Evolutionary conservation across 2,888 invertebrate species (phyloP), one percentile per base, ranked within the genome.

Genomic region (Diaperis boleti): DNA sequence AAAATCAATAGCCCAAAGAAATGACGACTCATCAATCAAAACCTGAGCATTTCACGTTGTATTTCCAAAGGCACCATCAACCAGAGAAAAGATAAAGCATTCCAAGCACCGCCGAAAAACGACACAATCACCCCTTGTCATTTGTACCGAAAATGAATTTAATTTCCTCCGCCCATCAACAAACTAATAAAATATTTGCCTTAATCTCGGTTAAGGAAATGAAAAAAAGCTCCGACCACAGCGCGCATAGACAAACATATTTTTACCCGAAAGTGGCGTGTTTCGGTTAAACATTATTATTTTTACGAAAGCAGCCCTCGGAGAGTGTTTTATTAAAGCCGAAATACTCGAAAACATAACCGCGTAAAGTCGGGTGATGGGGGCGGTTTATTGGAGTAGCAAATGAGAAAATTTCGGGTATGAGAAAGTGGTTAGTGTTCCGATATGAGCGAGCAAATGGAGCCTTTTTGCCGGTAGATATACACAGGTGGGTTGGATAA

Each of bases 1-100:
- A 62, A 62, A 57, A 62, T 62, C 62, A 57, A 62, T 62, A 57
- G 49, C 7, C 20, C 22, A 50, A 56, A 57, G 62, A 62, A 50
- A 62, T 62, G 57, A 62, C 62, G 44, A 62, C 33, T 62, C 62
- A 62, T 62, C 62, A 62, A 62, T 62, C 62, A 62, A 55, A 52
- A 52, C 17, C 20, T 13, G 41, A 41, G 37, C 37, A 50, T 50
- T 50, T 14, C 29, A 29, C 41, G 3, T 35, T 44, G 18, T 45
- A 33, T 45, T 45, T 56, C 42, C 56, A n/a, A n/a, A n/a, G n/a
- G n/a, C n/a, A 45, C 35, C 37, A 33, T 10, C 42, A 45, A 35
- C 5, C 54, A 13, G 10, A 17, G 18, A 10, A 22, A 41, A 42
- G 31, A 49, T 33, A 33, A 49, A 35, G n/a, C 11, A 18, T 17